Evolutionary conservation across 2,797 vertebrate species (phyloP).

Genomic region (Siniperca undulata): DNA sequence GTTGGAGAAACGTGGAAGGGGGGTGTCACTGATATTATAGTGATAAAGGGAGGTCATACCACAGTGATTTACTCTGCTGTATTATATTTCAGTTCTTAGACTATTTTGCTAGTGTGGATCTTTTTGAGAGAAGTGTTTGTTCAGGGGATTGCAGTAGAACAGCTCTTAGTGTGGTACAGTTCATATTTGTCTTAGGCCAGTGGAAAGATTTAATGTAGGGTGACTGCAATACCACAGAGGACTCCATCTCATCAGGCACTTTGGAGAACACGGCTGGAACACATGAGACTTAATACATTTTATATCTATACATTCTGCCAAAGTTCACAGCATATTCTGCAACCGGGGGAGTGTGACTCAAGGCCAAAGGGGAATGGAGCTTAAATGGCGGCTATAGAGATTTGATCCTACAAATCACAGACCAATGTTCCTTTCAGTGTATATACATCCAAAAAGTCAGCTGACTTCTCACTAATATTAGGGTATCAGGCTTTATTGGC

Average conservation of each 20-base stretch:
- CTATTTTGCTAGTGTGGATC: constrained; percentile 62
- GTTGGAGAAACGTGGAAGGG: constrained; percentile 13
- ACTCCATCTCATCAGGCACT: constrained; percentile 59
- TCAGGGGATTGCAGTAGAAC: constrained; percentile 47
- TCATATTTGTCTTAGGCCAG: constrained; percentile 53
- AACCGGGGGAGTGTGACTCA: constrained; percentile 17
- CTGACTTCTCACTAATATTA: neutral
- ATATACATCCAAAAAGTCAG: constrained; percentile 23
- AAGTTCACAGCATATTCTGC: constrained; percentile 66
- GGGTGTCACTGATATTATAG: constrained; percentile 18
- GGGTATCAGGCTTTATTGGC: neutral
- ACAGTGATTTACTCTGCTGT: constrained; percentile 64
- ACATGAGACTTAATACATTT: constrained; percentile 66
- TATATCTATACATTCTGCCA: constrained; percentile 69
- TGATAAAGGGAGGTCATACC: constrained; percentile 34
- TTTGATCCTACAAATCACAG: constrained; percentile 44
- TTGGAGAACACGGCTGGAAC: constrained; percentile 57
- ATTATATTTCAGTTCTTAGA: constrained; percentile 69
- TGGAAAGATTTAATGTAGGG: constrained; percentile 42
- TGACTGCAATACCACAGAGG: constrained; percentile 40
- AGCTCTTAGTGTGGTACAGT: constrained; percentile 43
- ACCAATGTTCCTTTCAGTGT: constrained; percentile 36
- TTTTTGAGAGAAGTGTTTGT: constrained; percentile 60
- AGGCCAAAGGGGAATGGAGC: constrained; percentile 55
- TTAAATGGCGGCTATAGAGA: constrained; percentile 25